Conservation (phyloP, 37 sponge, comb jelly and placozoan genomes). For the Corticium candelabrum region DNA sequence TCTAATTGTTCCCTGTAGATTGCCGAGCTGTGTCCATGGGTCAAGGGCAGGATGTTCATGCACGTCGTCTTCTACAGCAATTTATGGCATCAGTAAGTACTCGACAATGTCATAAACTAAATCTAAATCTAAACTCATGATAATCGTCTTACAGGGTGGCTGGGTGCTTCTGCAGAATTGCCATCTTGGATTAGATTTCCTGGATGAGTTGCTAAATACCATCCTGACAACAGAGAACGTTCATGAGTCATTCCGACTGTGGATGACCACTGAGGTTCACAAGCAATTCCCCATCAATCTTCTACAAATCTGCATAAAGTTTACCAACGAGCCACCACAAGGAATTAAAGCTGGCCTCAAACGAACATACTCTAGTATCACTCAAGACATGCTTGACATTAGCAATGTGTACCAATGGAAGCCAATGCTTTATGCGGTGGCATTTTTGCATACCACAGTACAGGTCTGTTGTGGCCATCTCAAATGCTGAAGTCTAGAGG, state of each 20-base stretch:
- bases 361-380: constrained; percentile 86
- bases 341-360: constrained; percentile 96
- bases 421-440: constrained; percentile 90
- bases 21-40: constrained; percentile 41
- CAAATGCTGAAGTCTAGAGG: constrained; percentile 34
- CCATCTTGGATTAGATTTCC: constrained; percentile 91
- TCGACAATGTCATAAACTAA: not conserved
- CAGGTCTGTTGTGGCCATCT: constrained; percentile 33
- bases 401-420: constrained; percentile 96
- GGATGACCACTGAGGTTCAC: constrained; percentile 99
- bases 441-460: constrained; percentile 98
- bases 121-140: no score
- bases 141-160: constrained; percentile 58
- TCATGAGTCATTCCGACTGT: constrained; percentile 83
- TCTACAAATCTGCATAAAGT: constrained; percentile 92
- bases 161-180: constrained; percentile 98
- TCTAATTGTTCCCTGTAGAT: constrained; percentile 29
- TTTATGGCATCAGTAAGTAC: constrained; percentile 43
- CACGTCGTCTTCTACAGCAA: constrained; percentile 29
- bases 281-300: constrained; percentile 94
- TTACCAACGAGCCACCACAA: constrained; percentile 96
- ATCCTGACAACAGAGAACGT: constrained; percentile 84
- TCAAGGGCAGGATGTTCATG: constrained; percentile 44
- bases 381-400: constrained; percentile 93
- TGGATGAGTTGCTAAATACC: constrained; percentile 81